phyloP scores from a whole-genome alignment of 2,888 invertebrate genomes.

The Periphyllus acericola region DNA sequence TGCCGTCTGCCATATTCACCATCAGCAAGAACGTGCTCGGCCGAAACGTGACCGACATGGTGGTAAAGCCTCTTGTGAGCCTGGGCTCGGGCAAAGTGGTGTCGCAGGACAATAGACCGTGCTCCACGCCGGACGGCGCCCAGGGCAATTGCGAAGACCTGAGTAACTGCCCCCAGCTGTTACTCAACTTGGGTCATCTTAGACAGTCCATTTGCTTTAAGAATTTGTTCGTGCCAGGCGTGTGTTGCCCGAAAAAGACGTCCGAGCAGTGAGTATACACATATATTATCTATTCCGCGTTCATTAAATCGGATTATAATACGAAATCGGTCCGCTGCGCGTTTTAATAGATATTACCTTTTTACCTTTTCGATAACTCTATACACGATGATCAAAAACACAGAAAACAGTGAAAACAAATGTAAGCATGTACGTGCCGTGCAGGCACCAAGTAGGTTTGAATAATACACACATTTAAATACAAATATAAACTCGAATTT shows the following conservation, averaged over 20 bases:
- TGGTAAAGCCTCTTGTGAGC: slow-evolving; percentile 71
- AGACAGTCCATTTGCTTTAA: slow-evolving; percentile 91
- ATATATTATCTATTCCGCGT: background rate
- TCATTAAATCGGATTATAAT: background rate
- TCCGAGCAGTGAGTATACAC: slow-evolving; percentile 55
- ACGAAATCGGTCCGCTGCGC: background rate
- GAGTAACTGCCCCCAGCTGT: slow-evolving; percentile 85
- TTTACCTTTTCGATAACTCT: no score
- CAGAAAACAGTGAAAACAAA: no score
- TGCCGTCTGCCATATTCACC: slow-evolving; percentile 81
- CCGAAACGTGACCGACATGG: slow-evolving; percentile 81
- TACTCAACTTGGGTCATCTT: slow-evolving; percentile 82
- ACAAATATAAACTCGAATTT: no score
- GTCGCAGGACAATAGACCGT: slow-evolving; percentile 70
- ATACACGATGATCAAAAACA: no score
- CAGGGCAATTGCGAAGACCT: slow-evolving; percentile 87
- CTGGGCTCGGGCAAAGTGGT: slow-evolving; percentile 65
- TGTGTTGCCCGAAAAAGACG: slow-evolving; percentile 78
- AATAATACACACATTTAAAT: no score
- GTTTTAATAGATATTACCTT: no score
- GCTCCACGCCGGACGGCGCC: slow-evolving; percentile 84
- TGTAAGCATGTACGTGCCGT: no score
- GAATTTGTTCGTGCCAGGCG: slow-evolving; percentile 89
- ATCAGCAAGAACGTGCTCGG: slow-evolving; percentile 83
- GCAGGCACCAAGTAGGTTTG: no score